A percentile compares a stretch with the other conserved stretches of the same genome.
phyloP scores from a whole-genome alignment of 1,140 invertebrate genomes.

The Macrobrachium rosenbergii region DNA sequence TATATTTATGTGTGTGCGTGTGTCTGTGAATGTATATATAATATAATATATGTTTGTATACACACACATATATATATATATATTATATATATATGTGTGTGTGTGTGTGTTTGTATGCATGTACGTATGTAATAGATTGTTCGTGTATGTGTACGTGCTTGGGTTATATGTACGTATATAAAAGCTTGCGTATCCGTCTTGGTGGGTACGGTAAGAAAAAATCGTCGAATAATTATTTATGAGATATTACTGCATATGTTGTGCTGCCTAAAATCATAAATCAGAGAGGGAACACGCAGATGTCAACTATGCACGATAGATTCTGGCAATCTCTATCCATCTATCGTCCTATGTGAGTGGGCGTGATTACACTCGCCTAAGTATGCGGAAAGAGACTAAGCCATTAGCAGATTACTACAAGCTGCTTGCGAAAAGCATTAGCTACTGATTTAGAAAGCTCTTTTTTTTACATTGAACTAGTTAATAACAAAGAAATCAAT shows the following conservation, averaged over 20 bases:
- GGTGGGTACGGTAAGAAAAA: background rate
- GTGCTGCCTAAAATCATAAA: background rate
- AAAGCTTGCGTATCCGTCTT: background rate
- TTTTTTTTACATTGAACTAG: too few relatives aligned
- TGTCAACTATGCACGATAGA: too few relatives aligned
- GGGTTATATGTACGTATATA: background rate
- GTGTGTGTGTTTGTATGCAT: constrained; percentile 3
- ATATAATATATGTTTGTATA: background rate
- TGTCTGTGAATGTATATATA: constrained; percentile 6
- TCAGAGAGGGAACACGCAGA: too few relatives aligned
- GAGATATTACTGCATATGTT: background rate
- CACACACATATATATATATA: background rate
- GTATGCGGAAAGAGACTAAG: too few relatives aligned
- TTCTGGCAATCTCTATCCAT: too few relatives aligned
- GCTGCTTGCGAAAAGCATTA: too few relatives aligned
- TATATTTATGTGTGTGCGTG: constrained; percentile 28
- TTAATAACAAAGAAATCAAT: too few relatives aligned
- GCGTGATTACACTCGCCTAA: too few relatives aligned
- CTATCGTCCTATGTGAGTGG: too few relatives aligned
- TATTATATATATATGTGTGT: background rate
- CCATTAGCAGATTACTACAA: too few relatives aligned
- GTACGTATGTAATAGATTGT: background rate
- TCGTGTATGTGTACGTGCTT: background rate
- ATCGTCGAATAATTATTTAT: background rate
- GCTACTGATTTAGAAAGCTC: too few relatives aligned